Evolutionary conservation across 2,888 invertebrate species (phyloP).

Genomic region (Cryptus viduatorius): DNA sequence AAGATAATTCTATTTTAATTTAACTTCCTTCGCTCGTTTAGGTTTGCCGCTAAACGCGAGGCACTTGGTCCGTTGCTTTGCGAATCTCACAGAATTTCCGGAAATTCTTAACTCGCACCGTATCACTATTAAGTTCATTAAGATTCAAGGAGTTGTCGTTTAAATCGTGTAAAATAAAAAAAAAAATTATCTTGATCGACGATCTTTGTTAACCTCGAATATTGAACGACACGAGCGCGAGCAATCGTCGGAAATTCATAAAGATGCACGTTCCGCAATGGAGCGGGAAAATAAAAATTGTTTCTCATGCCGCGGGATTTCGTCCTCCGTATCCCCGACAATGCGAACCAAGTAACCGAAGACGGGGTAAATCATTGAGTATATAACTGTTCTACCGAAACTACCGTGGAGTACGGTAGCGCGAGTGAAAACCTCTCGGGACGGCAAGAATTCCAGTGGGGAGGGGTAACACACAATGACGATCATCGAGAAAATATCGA

Average conservation of each 20-base stretch:
- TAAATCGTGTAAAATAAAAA: no score
- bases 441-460: constrained; percentile 51
- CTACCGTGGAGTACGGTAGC: constrained; percentile 72
- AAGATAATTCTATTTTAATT: constrained; percentile 57
- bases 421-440: constrained; percentile 42
- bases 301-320: background rate
- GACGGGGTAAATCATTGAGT: constrained; percentile 78
- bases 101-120: no score
- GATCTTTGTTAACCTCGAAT: no score
- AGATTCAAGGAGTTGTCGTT: no score
- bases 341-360: constrained; percentile 77
- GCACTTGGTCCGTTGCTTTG: no score
- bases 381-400: constrained; percentile 57
- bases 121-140: no score
- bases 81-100: no score
- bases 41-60: background rate
- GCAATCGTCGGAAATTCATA: background rate
- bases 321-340: constrained; percentile 49
- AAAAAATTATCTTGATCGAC: no score
- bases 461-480: constrained; percentile 78
- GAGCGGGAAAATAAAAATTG: background rate
- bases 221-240: no score
- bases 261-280: background rate
- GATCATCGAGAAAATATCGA: constrained; percentile 84
- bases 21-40: constrained; percentile 23